Evolutionary conservation across 2,113 vertebrate genomes (phyloP).

Genomic region (Heterocephalus glaber): DNA sequence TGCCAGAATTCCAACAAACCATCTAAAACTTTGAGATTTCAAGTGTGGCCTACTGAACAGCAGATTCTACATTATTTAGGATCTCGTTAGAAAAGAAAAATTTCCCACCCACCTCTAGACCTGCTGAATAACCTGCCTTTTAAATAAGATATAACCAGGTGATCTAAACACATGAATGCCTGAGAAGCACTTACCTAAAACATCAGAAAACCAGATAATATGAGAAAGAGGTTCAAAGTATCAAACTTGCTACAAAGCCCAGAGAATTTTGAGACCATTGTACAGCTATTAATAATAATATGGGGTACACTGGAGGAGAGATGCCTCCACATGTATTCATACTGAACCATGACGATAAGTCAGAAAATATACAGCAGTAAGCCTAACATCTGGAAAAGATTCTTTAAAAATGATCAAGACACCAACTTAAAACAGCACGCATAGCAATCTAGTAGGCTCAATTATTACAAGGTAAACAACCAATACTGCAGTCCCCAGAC

Average conservation of each 20-base stretch:
- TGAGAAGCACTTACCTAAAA: slow-evolving; percentile 39
- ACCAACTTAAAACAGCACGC: slow-evolving; percentile 25
- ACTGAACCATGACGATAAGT: background rate
- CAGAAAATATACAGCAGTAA: slow-evolving; percentile 45
- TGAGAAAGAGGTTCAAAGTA: background rate
- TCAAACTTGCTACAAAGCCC: slow-evolving; percentile 14
- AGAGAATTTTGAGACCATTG: background rate
- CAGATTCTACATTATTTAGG: background rate
- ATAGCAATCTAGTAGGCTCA: background rate
- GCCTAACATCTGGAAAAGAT: background rate
- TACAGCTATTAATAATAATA: background rate
- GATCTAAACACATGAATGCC: background rate
- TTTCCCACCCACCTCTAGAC: background rate
- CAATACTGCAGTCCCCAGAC: background rate
- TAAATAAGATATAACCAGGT: slow-evolving; percentile 21
- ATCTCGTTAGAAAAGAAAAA: slow-evolving; percentile 35
- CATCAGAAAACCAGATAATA: slow-evolving; percentile 41
- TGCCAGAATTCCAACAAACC: background rate
- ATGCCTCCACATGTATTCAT: background rate
- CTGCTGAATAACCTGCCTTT: background rate
- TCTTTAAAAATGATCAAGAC: slow-evolving; percentile 5
- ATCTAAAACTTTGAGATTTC: background rate
- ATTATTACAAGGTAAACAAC: background rate
- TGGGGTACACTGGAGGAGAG: background rate
- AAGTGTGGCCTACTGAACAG: background rate